Evolutionary conservation across 2,888 invertebrate genomes (phyloP).

Genomic region (Reticulitermes lucifugus): DNA sequence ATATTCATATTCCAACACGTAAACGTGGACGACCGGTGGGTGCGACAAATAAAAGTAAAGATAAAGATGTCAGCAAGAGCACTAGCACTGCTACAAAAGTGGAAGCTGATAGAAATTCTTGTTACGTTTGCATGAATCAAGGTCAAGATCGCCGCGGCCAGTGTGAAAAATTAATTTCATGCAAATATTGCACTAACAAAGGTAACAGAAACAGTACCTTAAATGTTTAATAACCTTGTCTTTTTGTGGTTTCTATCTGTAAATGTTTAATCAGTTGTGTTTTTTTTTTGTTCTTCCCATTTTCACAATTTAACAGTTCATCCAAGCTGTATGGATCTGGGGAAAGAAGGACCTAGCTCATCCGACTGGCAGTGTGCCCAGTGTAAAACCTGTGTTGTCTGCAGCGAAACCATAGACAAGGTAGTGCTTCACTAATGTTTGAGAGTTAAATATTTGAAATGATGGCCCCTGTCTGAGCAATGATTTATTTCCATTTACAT

Average conservation of each 20-base stretch:
- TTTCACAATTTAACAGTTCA: conserved; percentile 67
- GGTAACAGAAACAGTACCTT: conserved; percentile 61
- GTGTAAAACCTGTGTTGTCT: conserved; percentile 88
- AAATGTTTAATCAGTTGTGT: background rate
- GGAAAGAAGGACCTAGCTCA: conserved; percentile 72
- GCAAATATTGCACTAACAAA: conserved; percentile 79
- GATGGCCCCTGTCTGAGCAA: too few relatives aligned
- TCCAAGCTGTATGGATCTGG: conserved; percentile 64
- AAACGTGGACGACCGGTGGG: conserved; percentile 77
- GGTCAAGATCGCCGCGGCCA: conserved; percentile 68
- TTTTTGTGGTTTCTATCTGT: background rate
- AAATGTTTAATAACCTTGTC: background rate
- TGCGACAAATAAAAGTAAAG: conserved; percentile 64
- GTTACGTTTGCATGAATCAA: conserved; percentile 72
- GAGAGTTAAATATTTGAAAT: too few relatives aligned
- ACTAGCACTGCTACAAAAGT: conserved; percentile 14
- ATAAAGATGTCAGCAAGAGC: background rate
- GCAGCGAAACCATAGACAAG: conserved; percentile 81
- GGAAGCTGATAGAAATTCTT: conserved; percentile 56
- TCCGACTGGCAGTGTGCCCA: conserved; percentile 89
- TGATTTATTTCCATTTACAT: too few relatives aligned
- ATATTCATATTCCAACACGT: conserved; percentile 79
- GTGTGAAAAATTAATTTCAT: conserved; percentile 74
- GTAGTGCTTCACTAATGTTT: conserved; percentile 60
- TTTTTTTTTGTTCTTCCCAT: background rate